These are phyloP conservation scores for Sebastes aleutianus DNA, from an alignment of 2,797 vertebrate species.

Conservation along the genomic window DNA sequence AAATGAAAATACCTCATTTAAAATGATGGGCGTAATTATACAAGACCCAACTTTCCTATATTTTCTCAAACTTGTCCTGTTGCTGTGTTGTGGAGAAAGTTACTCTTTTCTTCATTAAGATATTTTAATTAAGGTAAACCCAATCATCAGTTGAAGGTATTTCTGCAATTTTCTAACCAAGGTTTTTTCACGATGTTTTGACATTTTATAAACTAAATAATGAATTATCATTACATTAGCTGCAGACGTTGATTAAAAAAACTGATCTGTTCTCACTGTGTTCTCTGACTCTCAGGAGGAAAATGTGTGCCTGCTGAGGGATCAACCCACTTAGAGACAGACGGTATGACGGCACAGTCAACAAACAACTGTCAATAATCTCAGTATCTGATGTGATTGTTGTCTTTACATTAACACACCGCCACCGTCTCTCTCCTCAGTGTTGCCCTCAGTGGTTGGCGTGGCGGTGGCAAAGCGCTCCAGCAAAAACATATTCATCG, in stretches of 20 bases:
- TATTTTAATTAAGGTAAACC: neutral
- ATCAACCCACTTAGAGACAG: slow-evolving; percentile 71
- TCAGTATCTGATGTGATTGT: neutral
- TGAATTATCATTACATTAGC: neutral
- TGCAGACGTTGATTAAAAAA: neutral
- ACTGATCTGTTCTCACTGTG: neutral
- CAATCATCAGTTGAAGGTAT: neutral
- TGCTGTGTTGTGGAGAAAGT: no score
- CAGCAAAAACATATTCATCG: slow-evolving; percentile 80
- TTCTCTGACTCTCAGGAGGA: slow-evolving; percentile 60
- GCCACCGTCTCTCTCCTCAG: slow-evolving; percentile 58
- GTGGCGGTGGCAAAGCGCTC: slow-evolving; percentile 85
- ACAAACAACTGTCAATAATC: neutral
- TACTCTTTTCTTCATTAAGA: no score
- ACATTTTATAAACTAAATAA: neutral
- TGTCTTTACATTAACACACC: neutral
- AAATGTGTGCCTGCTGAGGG: slow-evolving; percentile 69
- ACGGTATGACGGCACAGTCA: slow-evolving; percentile 54
- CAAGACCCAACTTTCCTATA: no score
- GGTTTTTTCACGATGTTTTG: neutral
- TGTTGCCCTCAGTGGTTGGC: slow-evolving; percentile 77
- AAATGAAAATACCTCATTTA: neutral
- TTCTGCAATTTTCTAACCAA: neutral
- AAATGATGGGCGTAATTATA: no score
- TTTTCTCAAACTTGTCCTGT: no score